Evolutionary conservation across 2,888 invertebrate species (phyloP), one percentile per base, ranked within the genome.

Genomic region (Taenaris catops): DNA sequence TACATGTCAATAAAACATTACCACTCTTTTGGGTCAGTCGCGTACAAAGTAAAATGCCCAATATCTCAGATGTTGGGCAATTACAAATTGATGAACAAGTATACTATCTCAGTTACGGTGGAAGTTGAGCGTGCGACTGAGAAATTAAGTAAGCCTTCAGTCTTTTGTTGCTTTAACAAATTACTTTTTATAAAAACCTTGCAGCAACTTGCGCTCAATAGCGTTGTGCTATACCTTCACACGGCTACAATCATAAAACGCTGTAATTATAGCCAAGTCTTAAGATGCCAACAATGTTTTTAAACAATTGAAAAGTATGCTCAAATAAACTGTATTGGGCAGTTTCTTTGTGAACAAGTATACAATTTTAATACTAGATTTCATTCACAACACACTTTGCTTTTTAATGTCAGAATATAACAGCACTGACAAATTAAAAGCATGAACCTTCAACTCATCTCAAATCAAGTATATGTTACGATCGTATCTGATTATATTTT

Each of bases 141-240:
- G 74, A 80, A 74, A 76, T 80, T 72, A 73, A 73, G 70, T 68
- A 74, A 79, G 67, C 68, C 68, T 74, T 70, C 69, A 72, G 71
- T 69, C 71, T 79, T 80, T 80, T 78, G 78, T 81, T 74, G 56
- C 63, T 63, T 58, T 62, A 68, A 70, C 67, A 61, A 68, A 73
- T 76, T 65, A 68, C 58, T 72, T 70, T 69, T 69, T 66, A 62
- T 56, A 65, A 66, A 65, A 78, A 75, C 80, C 81, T 84, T 81
- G 83, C 59, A 57, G 63, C 63, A 61, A 60, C 70, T n/a, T 56
- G 58, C 55, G 64, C 61, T 73, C 69, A 75, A 73, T 70, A 72
- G 65, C 58, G 57, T 58, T 54, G 61, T 64, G 61, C 59, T 63
- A 70, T 69, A 64, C 68, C 70, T 78, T 80, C 76, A 70, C 78